Base-by-base conservation (phyloP, 2,113 vertebrate genomes). In the Canis aureus region DNA sequence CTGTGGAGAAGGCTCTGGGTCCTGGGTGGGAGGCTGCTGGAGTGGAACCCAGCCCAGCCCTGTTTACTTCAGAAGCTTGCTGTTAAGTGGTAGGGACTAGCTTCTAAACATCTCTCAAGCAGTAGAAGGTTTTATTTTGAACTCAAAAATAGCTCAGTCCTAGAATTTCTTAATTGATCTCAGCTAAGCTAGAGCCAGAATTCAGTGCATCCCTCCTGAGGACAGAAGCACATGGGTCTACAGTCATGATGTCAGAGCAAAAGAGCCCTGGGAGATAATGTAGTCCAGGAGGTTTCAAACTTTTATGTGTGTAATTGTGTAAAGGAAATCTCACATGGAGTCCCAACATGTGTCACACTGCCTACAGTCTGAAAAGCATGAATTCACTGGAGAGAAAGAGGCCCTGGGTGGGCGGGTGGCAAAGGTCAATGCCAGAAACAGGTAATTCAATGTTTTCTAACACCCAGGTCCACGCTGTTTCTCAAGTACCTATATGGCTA, bases 61-160 rank as follows among this genome's bases (percentile, higher is more conserved):
- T 91, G 22, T 95, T 96, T 89, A 89, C 67, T 81, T 49, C 53
- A 79, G 64, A 96, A 94, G 32, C 73, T 81, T 19, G 13, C 78
- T 49, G 23, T 25, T 78, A 89, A 57, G 69, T 79, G 32, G 62
- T 19, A 92, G 89, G 51, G 85, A 73, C 89, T 5, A 64, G 82
- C 57, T 96, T 96, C 86, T 88, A 23, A n/a, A 67, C 93, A 92
- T 78, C 92, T 92, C 73, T 78, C 57, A 12, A 87, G 87, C n/a
- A 57, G 55, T 78, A 64, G 67, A 84, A 89, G 15, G 53, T 76
- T 96, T 62, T 88, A 73, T 73, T 95, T 62, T 95, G 89, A 96
- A 94, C 60, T 94, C 55, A 83, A 64, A 95, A 92, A 97, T 20
- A 87, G 64, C 64, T 85, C 78, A 82, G 32, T 83, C 91, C 35